phyloP scores from a whole-genome alignment of 2,113 vertebrate genomes.

The Tragulus kanchil region DNA sequence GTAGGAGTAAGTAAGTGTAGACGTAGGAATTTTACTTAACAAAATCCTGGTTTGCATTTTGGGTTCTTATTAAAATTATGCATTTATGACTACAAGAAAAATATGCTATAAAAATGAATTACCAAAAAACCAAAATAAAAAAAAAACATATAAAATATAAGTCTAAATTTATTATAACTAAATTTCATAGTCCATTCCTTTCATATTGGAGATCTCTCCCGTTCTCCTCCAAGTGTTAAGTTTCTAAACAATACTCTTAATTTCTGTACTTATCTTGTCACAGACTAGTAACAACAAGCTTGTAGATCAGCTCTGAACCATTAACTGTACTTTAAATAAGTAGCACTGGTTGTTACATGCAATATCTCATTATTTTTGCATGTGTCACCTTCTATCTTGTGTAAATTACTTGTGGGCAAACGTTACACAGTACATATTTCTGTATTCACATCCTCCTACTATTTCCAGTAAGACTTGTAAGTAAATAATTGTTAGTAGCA shows the following conservation, averaged over 20 bases:
- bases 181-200: background rate
- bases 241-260: background rate
- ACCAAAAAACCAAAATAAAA: background rate
- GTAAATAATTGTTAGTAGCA: conserved; percentile 4
- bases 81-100: background rate
- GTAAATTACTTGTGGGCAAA: background rate
- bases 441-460: too few relatives aligned
- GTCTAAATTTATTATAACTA: background rate
- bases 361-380: background rate
- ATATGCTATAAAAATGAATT: background rate
- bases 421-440: background rate
- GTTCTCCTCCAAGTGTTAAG: background rate
- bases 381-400: background rate
- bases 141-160: background rate
- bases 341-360: background rate
- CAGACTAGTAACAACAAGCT: background rate
- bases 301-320: background rate
- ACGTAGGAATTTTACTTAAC: background rate
- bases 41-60: conserved; percentile 58
- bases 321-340: background rate
- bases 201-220: background rate
- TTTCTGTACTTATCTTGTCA: background rate
- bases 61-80: conserved; percentile 47
- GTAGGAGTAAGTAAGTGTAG: background rate
- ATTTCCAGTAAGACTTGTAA: background rate